These are phyloP conservation scores for Trachymyrmex septentrionalis DNA, from an alignment of 1,140 invertebrate genomes.

Conservation along the genomic window DNA sequence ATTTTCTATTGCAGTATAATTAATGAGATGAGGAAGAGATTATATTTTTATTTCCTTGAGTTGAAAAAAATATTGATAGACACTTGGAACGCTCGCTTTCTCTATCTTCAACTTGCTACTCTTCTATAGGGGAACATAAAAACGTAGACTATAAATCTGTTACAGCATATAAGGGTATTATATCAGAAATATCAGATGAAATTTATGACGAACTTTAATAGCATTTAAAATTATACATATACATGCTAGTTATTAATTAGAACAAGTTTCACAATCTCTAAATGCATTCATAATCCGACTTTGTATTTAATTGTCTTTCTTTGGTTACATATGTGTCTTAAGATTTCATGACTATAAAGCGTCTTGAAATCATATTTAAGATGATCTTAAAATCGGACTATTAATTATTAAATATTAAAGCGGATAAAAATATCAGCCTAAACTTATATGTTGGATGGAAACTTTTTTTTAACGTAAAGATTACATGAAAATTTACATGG, in stretches of 20 bases:
- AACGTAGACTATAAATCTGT: neutral
- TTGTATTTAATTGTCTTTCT: neutral
- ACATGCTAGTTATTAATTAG: neutral
- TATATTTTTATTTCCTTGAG: neutral
- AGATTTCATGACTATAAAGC: neutral
- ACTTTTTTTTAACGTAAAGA: neutral
- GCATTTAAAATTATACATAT: neutral
- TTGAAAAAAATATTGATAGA: constrained; percentile 21
- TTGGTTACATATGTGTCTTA: neutral
- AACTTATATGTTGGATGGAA: neutral
- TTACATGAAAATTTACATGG: constrained; percentile 27
- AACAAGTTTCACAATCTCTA: neutral
- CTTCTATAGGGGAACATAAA: neutral
- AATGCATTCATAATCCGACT: neutral
- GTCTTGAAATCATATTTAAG: neutral
- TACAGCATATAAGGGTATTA: neutral
- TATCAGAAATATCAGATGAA: neutral
- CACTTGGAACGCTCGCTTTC: constrained; percentile 2
- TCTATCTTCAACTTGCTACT: neutral
- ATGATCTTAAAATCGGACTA: neutral
- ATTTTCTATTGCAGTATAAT: constrained; percentile 10
- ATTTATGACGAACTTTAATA: neutral
- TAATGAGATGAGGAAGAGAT: constrained; percentile 4
- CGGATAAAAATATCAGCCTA: neutral
- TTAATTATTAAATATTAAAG: no score